Conservation (phyloP, 1,140 invertebrate genomes). For the Drosophila mauritiana region DNA sequence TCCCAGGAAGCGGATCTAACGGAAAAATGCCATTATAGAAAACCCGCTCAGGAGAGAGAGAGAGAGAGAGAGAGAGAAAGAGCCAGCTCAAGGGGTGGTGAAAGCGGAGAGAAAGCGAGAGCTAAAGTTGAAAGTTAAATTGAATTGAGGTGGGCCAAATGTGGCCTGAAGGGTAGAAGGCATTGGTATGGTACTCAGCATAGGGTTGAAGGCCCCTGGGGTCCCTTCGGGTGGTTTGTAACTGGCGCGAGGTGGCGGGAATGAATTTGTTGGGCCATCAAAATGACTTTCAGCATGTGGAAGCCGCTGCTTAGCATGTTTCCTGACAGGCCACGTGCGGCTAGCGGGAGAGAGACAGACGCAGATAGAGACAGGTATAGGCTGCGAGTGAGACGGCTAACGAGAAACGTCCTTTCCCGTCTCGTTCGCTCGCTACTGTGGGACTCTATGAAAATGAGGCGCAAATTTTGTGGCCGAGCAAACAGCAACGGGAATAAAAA, state of each 20-base stretch:
- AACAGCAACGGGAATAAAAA: constrained; percentile 52
- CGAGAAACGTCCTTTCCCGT: constrained; percentile 26
- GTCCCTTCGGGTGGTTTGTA: constrained; percentile 60
- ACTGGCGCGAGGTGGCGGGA: constrained; percentile 35
- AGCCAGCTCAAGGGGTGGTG: constrained; percentile 8
- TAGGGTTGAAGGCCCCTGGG: constrained; percentile 59
- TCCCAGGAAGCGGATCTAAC: constrained; percentile 17
- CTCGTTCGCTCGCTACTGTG: constrained; percentile 15
- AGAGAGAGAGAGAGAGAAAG: constrained; percentile 1
- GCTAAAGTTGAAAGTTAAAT: constrained; percentile 78
- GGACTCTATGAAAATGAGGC: constrained; percentile 69
- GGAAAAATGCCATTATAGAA: constrained; percentile 37
- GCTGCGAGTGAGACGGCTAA: not conserved
- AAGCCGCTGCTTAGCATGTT: constrained; percentile 78
- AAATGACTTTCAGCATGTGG: constrained; percentile 80
- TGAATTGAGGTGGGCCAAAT: constrained; percentile 65
- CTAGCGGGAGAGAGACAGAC: constrained; percentile 39
- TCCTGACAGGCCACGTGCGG: constrained; percentile 79
- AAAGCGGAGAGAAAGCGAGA: constrained; percentile 20
- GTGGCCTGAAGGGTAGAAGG: constrained; percentile 55
- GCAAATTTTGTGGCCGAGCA: constrained; percentile 74
- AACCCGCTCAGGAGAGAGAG: constrained; percentile 29
- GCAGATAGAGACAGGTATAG: constrained; percentile 7
- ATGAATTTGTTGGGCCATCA: constrained; percentile 59
- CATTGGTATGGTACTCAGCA: constrained; percentile 23